Conservation (phyloP, 2,888 invertebrate species). For the Electrophaes corylata region DNA sequence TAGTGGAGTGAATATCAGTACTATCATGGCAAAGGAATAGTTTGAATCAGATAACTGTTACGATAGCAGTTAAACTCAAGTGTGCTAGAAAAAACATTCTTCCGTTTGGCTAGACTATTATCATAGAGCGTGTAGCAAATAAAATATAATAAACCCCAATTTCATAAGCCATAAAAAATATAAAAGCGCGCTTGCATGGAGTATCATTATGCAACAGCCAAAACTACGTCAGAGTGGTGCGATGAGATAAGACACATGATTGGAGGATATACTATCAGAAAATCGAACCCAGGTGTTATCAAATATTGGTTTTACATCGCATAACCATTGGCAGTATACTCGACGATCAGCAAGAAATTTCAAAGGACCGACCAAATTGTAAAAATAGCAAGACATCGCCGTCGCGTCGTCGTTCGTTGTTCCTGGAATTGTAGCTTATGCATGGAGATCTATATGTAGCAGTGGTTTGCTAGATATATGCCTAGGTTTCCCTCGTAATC, state of each 20-base stretch:
- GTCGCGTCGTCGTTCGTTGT: no score
- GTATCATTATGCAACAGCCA: slow-evolving; percentile 7
- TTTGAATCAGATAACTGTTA: neutral
- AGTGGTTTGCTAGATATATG: no score
- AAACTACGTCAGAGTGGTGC: slow-evolving; percentile 1
- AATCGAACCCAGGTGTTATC: neutral
- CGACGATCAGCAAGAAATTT: no score
- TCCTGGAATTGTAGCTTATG: no score
- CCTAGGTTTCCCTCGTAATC: no score
- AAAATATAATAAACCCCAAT: slow-evolving; percentile 3
- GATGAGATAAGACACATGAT: slow-evolving; percentile 11
- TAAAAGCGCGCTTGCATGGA: neutral
- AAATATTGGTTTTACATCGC: neutral
- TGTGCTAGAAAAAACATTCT: neutral
- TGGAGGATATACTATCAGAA: slow-evolving; percentile 1
- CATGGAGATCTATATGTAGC: no score
- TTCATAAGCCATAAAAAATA: neutral
- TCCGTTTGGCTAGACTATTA: neutral
- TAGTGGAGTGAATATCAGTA: neutral
- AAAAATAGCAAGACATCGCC: no score
- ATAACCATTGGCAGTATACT: neutral
- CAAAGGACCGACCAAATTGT: no score
- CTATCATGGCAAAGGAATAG: neutral
- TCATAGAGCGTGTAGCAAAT: neutral
- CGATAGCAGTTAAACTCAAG: neutral